Conservation (phyloP, 2,113 vertebrate genomes). For the Zosterops japonicus region DNA sequence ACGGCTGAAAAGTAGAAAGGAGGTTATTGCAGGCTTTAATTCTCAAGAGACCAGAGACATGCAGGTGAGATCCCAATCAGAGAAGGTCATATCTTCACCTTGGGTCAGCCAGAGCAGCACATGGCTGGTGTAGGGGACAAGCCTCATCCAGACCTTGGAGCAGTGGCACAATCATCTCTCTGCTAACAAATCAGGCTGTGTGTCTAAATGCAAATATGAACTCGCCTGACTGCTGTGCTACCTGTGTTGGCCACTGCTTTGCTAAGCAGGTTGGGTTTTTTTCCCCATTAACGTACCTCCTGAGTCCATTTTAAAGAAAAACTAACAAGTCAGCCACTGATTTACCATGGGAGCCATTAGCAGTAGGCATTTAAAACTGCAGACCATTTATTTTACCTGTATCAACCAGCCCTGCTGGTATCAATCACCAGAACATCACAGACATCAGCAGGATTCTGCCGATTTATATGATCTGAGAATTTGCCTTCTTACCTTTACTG, state of each 20-base stretch:
- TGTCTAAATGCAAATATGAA: neutral
- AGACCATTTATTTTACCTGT: conserved; percentile 10
- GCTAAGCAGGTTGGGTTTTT: neutral
- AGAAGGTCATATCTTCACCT: neutral
- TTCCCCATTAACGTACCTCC: neutral
- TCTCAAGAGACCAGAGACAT: neutral
- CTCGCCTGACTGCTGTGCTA: neutral
- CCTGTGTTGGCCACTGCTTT: neutral
- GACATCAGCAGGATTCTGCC: neutral
- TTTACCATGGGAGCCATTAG: conserved; percentile 20
- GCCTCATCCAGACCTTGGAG: rapidly evolving
- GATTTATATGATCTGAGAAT: neutral
- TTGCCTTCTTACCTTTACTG: neutral
- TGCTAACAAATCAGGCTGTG: neutral
- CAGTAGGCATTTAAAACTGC: conserved; percentile 29
- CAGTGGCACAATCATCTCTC: neutral
- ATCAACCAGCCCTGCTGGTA: conserved; percentile 26
- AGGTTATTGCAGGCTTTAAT: neutral
- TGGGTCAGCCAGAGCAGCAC: neutral
- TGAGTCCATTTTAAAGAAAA: conserved; percentile 27
- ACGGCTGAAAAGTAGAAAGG: neutral
- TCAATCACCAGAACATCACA: conserved; percentile 42
- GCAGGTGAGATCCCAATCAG: neutral
- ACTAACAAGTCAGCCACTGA: conserved; percentile 36
- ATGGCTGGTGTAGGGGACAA: neutral